A percentile compares a stretch with the other conserved stretches of the same genome.
Evolutionary conservation across 2,797 vertebrate species (phyloP).

Genomic region (Paramormyrops hopkinsi): DNA sequence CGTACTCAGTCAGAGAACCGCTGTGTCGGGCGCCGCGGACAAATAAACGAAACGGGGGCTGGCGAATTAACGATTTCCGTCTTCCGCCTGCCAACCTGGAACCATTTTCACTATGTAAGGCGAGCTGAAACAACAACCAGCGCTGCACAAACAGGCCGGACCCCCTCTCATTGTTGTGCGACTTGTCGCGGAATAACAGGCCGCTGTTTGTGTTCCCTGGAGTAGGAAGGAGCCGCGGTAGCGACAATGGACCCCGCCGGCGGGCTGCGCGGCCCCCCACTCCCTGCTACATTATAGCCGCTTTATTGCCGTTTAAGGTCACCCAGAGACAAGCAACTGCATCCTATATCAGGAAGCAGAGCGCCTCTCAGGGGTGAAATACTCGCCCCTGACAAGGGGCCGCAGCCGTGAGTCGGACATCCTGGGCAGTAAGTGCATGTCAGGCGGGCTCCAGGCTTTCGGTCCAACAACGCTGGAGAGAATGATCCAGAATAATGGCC

Average conservation of each 20-base stretch:
- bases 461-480: constrained; percentile 55
- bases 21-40: no score
- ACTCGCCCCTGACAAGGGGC: constrained; percentile 63
- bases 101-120: constrained; percentile 23
- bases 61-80: constrained; percentile 23
- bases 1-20: neutral
- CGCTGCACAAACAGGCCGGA: constrained; percentile 29
- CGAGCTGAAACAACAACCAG: constrained; percentile 33
- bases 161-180: constrained; percentile 36
- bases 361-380: constrained; percentile 72
- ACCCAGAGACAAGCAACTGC: constrained; percentile 75
- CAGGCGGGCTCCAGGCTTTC: constrained; percentile 71
- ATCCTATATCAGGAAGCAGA: constrained; percentile 83
- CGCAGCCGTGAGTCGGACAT: constrained; percentile 71
- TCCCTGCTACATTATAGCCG: constrained; percentile 71
- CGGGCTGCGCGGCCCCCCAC: constrained; percentile 35
- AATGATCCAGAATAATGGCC: constrained; percentile 67
- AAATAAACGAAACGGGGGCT: neutral
- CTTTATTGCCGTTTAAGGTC: constrained; percentile 83
- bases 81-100: neutral
- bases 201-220: constrained; percentile 37
- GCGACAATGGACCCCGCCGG: constrained; percentile 33
- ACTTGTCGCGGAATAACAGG: constrained; percentile 33
- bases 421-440: constrained; percentile 67
- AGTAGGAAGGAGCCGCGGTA: constrained; percentile 26